Evolutionary conservation across 2,113 vertebrate genomes (phyloP).

Genomic region (Pseudorectes ferrugineus): DNA sequence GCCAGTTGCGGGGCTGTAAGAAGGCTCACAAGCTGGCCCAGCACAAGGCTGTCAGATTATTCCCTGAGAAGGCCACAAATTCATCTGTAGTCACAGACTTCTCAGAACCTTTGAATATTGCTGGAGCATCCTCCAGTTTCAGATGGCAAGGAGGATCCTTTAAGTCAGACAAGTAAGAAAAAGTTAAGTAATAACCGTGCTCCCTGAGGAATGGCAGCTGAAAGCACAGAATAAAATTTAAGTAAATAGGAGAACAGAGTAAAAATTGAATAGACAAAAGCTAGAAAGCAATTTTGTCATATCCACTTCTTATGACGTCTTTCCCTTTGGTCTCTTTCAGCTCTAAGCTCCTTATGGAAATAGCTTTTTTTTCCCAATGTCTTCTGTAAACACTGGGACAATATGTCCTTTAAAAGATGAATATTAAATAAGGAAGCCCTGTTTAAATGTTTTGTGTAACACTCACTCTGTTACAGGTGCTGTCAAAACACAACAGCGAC

Average conservation of each 20-base stretch:
- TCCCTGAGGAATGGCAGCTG: not conserved
- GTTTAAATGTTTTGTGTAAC: not conserved
- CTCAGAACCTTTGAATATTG: not conserved
- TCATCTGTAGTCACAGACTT: not conserved
- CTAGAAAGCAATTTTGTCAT: not conserved
- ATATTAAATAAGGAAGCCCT: not conserved
- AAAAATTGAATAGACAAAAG: not conserved
- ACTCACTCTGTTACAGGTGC: not conserved
- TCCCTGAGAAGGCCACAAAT: not conserved
- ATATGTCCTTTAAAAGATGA: not conserved
- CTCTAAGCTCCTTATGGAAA: not conserved
- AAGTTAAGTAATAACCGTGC: not conserved
- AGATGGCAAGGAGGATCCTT: not conserved
- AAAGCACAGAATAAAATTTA: not conserved
- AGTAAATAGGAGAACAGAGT: not conserved
- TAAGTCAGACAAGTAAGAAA: not conserved
- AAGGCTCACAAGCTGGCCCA: not conserved
- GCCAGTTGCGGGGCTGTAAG: not conserved
- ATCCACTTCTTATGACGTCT: not conserved
- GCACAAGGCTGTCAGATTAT: not conserved
- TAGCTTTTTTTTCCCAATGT: accelerated
- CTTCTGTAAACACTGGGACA: not conserved
- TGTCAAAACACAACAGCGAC: not conserved
- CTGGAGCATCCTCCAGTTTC: not conserved
- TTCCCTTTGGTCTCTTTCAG: not conserved